These are phyloP conservation scores for Chaenogobius annularis DNA, from an alignment of 2,113 vertebrate genomes.

Conservation along the genomic window DNA sequence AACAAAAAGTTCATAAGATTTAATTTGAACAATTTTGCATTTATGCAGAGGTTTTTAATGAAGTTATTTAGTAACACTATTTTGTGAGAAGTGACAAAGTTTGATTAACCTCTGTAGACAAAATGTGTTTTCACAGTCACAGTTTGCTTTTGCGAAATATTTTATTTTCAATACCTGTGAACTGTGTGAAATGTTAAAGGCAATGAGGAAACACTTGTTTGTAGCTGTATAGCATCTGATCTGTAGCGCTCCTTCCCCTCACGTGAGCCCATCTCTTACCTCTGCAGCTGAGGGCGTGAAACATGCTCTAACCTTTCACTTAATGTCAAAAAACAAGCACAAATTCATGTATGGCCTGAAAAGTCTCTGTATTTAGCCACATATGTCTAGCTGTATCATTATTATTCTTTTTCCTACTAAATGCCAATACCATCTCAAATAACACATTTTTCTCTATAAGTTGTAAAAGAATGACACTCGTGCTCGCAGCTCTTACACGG, in stretches of 20 bases:
- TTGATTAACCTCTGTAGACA: background rate
- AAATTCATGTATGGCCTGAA: conserved; percentile 24
- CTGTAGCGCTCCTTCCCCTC: conserved; percentile 52
- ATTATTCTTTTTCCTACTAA: too few relatives aligned
- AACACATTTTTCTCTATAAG: too few relatives aligned
- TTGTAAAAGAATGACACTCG: too few relatives aligned
- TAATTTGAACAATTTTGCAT: too few relatives aligned
- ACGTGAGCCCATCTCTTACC: conserved; percentile 55
- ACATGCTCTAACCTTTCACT: conserved; percentile 66
- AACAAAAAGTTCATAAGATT: too few relatives aligned
- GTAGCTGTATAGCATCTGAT: too few relatives aligned
- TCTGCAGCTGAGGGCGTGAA: conserved; percentile 50
- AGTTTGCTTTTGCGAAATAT: too few relatives aligned
- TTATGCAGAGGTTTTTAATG: too few relatives aligned
- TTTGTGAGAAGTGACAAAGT: background rate
- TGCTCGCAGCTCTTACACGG: too few relatives aligned
- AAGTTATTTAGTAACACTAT: background rate
- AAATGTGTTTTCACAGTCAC: background rate
- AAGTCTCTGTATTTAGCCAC: conserved; percentile 4
- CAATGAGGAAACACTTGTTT: background rate
- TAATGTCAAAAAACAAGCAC: conserved; percentile 29
- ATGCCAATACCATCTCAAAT: too few relatives aligned
- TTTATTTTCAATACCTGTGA: too few relatives aligned
- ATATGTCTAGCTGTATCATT: too few relatives aligned
- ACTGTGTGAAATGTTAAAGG: background rate